Conservation (phyloP, 1,140 invertebrate genomes). For the Drosophila miranda region DNA sequence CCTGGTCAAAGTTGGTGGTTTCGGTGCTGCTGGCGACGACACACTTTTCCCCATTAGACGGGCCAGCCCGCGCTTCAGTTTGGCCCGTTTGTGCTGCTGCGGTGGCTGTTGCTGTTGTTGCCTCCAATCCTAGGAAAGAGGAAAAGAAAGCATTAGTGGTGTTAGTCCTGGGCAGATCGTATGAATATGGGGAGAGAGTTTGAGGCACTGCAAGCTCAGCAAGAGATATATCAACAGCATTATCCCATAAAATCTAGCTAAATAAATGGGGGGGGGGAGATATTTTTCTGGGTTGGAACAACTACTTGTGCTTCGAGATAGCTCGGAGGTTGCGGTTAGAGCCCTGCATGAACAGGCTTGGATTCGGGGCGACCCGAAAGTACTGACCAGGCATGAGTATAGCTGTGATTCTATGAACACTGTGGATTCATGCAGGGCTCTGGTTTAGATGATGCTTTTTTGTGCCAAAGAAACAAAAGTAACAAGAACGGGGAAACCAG, state of each 20-base stretch:
- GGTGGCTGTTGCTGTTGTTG: conserved; percentile 15
- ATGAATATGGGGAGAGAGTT: background rate
- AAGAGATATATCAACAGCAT: too few relatives aligned
- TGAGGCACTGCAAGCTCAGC: too few relatives aligned
- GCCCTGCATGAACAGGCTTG: too few relatives aligned
- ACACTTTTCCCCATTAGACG: conserved; percentile 56
- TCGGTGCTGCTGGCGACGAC: conserved; percentile 9
- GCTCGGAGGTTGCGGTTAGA: background rate
- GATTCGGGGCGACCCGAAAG: too few relatives aligned
- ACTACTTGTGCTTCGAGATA: conserved; percentile 37
- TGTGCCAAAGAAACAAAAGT: conserved; percentile 34
- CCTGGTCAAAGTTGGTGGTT: conserved; percentile 5
- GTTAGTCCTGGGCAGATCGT: background rate
- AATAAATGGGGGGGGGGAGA: conserved; percentile 4
- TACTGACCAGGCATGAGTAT: too few relatives aligned
- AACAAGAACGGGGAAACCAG: conserved; percentile 1
- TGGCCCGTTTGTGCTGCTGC: conserved; percentile 55
- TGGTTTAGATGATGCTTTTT: conserved; percentile 14
- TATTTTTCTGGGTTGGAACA: conserved; percentile 4
- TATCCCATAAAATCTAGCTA: conserved; percentile 25
- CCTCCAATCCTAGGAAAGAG: conserved; percentile 48
- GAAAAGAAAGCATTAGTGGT: background rate
- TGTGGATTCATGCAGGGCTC: too few relatives aligned
- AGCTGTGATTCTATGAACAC: too few relatives aligned
- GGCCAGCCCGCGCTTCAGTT: conserved; percentile 68